Evolutionary conservation across 2,797 vertebrate species (phyloP).

Genomic region (Eptatretus atami): DNA sequence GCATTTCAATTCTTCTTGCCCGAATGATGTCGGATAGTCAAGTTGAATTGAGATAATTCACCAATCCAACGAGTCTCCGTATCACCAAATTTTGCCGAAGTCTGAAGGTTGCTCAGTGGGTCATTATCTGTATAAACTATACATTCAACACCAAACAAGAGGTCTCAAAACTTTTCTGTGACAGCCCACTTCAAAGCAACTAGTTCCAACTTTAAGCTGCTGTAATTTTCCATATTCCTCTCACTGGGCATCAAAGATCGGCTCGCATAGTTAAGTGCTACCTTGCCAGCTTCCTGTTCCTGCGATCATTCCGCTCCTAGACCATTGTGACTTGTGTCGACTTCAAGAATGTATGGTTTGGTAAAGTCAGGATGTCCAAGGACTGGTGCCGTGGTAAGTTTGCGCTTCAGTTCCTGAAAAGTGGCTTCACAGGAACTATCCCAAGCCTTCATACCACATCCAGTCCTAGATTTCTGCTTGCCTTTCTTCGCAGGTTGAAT

Average conservation of each 20-base stretch:
- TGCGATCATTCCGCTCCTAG: constrained; percentile 5
- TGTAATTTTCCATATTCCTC: constrained; percentile 7
- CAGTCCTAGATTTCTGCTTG: background rate
- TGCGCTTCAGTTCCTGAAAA: constrained; percentile 7
- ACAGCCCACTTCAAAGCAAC: constrained; percentile 4
- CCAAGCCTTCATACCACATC: constrained; percentile 8
- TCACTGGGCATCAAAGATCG: constrained; percentile 6
- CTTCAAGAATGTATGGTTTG: constrained; percentile 7
- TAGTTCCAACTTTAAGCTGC: constrained; percentile 5
- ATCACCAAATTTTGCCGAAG: background rate
- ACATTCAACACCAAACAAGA: background rate
- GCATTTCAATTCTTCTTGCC: background rate
- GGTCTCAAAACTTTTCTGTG: background rate
- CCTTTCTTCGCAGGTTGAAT: background rate
- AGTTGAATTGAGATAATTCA: background rate
- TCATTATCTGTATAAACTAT: background rate
- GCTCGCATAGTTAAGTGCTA: constrained; percentile 6
- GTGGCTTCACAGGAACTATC: constrained; percentile 9
- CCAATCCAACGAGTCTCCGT: background rate
- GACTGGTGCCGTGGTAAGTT: background rate
- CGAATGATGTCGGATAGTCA: background rate
- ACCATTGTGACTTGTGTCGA: constrained; percentile 8
- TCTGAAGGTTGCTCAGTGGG: background rate
- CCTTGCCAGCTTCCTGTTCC: background rate
- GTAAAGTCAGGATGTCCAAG: constrained; percentile 8